Evolutionary conservation across 2,113 vertebrate species (phyloP).

Genomic region (Ptychochromis oligacanthus): DNA sequence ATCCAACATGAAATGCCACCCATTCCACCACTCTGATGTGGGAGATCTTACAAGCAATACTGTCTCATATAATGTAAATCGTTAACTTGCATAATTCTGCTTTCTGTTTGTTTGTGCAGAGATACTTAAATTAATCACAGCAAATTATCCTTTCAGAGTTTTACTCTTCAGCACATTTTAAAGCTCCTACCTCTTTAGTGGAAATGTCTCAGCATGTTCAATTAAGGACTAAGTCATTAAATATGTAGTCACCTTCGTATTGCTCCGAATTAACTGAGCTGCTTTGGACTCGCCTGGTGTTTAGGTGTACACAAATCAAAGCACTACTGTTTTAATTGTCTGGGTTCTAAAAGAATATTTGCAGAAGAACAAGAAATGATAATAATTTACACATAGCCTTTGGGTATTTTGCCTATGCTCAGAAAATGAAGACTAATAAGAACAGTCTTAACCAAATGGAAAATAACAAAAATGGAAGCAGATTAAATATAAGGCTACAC

Average conservation of each 20-base stretch:
- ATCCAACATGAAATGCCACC: conserved; percentile 40
- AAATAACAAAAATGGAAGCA: not conserved
- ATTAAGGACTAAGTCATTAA: conserved; percentile 67
- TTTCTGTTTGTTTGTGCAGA: conserved; percentile 19
- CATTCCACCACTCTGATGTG: not conserved
- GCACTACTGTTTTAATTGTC: conserved; percentile 30
- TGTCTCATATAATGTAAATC: conserved; percentile 17
- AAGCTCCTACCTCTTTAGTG: conserved; percentile 38
- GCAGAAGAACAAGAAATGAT: not conserved
- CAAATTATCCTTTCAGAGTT: conserved; percentile 41
- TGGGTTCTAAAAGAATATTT: conserved; percentile 32
- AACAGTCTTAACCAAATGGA: not conserved
- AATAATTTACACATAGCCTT: conserved; percentile 8
- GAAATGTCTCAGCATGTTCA: conserved; percentile 57
- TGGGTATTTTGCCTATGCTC: not conserved
- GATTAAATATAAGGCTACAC: not conserved
- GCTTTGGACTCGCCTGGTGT: conserved; percentile 26
- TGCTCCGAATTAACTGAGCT: not conserved
- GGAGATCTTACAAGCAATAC: conserved; percentile 3
- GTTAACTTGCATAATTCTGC: conserved; percentile 9
- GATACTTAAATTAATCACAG: conserved; percentile 35
- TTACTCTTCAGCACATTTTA: conserved; percentile 32
- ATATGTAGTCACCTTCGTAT: conserved; percentile 52
- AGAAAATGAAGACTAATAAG: conserved; percentile 2
- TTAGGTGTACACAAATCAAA: conserved; percentile 36